These are phyloP conservation scores for Murina feae DNA, from an alignment of 2,113 vertebrate species.

Conservation along the genomic window DNA sequence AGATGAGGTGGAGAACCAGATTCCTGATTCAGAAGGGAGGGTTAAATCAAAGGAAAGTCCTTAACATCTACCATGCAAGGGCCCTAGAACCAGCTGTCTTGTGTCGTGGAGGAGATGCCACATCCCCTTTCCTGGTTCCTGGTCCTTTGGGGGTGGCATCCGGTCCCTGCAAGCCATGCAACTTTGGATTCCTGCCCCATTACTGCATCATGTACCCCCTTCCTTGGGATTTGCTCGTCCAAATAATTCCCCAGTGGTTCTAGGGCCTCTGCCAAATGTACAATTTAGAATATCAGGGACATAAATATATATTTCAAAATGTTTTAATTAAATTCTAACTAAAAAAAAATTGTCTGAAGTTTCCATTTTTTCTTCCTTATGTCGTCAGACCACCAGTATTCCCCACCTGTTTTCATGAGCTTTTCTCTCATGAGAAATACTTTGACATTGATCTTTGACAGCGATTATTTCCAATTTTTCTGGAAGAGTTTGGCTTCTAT, in stretches of 20 bases:
- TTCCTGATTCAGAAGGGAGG: background rate
- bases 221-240: background rate
- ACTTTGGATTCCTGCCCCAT: background rate
- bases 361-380: background rate
- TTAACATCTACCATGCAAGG: background rate
- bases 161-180: background rate
- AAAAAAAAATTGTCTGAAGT: background rate
- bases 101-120: background rate
- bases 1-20: background rate
- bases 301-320: background rate
- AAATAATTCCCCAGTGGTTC: background rate
- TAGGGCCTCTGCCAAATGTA: background rate
- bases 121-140: background rate
- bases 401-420: background rate
- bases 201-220: accelerated
- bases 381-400: background rate
- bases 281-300: background rate
- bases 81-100: too few species aligned
- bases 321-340: background rate
- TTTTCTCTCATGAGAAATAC: slow-evolving; percentile 16
- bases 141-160: accelerated
- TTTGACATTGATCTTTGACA: background rate
- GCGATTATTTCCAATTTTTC: background rate
- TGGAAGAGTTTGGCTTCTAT: background rate
- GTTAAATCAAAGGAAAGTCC: background rate